Conservation (phyloP, 1,140 invertebrate species). For the Drosophila punjabiensis region DNA sequence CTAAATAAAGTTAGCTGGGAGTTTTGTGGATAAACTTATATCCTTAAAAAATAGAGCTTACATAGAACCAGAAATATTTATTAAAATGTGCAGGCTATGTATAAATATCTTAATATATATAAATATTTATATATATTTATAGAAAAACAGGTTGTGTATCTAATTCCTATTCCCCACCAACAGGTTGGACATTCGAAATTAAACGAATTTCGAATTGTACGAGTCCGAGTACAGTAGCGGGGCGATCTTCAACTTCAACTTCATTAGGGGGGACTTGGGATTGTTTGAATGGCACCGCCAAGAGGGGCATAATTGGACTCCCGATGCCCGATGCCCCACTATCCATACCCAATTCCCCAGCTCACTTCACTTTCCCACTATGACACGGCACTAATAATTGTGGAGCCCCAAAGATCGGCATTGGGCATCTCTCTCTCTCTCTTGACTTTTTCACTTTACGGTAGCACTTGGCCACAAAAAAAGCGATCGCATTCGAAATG, state of each 20-base stretch:
- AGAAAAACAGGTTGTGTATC: conserved; percentile 30
- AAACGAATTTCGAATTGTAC: conserved; percentile 69
- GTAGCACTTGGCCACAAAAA: conserved; percentile 56
- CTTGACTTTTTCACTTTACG: conserved; percentile 50
- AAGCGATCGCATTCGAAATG: conserved; percentile 45
- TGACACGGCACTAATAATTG: conserved; percentile 83
- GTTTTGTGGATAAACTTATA: background rate
- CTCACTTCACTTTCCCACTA: conserved; percentile 82
- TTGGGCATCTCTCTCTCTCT: background rate
- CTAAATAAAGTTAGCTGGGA: background rate
- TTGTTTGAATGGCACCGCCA: conserved; percentile 82
- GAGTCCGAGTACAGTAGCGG: conserved; percentile 60
- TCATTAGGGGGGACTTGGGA: conserved; percentile 84
- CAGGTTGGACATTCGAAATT: conserved; percentile 40
- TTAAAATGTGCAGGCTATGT: background rate
- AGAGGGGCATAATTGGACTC: conserved; percentile 62
- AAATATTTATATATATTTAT: too few relatives aligned
- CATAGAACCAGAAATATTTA: conserved; percentile 3
- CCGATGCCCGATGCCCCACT: background rate
- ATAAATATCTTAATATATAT: background rate
- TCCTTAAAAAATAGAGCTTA: background rate
- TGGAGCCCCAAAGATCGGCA: conserved; percentile 1
- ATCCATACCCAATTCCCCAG: background rate
- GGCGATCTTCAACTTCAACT: conserved; percentile 85
- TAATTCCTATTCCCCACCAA: conserved; percentile 10